Base-by-base conservation (phyloP, 53 echinoderm and acorn worm species). In the Astropecten irregularis region DNA sequence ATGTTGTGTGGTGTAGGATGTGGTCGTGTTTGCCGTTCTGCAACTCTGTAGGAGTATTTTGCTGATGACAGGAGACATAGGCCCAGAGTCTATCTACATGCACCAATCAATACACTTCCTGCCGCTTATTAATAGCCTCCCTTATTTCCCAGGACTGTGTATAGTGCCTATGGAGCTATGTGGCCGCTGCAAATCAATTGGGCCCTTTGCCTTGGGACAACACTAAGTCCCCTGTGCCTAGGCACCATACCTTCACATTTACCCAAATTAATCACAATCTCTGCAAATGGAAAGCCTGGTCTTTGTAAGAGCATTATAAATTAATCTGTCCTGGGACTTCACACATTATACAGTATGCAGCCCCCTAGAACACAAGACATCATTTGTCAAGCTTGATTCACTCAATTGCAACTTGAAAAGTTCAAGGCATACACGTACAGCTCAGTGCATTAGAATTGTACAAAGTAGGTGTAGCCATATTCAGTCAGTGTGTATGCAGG, bases 191-290 rank as follows among this genome's bases (percentile, higher is more conserved):
- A 54, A 74, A 74, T 74, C 74, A 74, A 74, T 74, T 74, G 56
- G 55, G 34, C 35, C 25, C 56, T 73, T 74, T 57, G 74, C 74
- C 74, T 74, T 74, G 74, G 56, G 74, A 74, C 74, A 74, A 74
- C 74, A 74, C 74, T 56, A 19, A 57, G 20, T 74, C 73, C 73
- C 73, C 25, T 57, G 74, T 55, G 74, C 23, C 36, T 38, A 8
- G 8, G 21, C 37, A 30, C 36, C 64, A 9, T 37, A 18, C 74
- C 74, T 57, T 23, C 74, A 44, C 26, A 50, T n/a, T 71, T 50
- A 74, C 56, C 23, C 55, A 39, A 74, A 74, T 74, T 74, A 74
- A 57, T 74, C 74, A 57, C 74, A 55, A 54, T 57, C 18, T 54
- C 20, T 57, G 57, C 57, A 74, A 56, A 74, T 55, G 35, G 55